Base-by-base conservation (phyloP, 2,797 vertebrate species). In the Clarias pachynema region DNA sequence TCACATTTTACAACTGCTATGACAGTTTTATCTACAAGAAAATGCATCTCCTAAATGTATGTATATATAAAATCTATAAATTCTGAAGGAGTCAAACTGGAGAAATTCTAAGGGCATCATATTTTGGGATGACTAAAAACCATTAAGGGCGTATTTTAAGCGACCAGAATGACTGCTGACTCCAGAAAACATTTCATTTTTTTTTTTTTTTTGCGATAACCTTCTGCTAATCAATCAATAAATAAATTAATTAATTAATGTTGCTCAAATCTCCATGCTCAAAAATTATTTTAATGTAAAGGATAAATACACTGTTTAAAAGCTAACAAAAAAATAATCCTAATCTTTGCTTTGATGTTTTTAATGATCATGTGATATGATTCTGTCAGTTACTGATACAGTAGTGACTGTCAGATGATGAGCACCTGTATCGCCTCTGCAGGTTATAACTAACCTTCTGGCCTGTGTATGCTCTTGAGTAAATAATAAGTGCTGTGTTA, bases 11-110 rank as follows among this genome's bases (percentile, higher is more conserved):
- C 29, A 49, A 31, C 40, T 14, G 5, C 57, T 65, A 16, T 72
- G 74, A 72, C 81, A 65, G 65, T 26, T 83, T 79, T 79, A 86
- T 83, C 56, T 65, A 29, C 57, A 66, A 65, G 29, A 70, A 22
- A 83, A 69, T 37, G 57, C 26, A 34, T 26, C 77, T 80, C 5
- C 56, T 34, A 77, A 40, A 66, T 83, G 69, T 37, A 79, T 18
- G 68, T 15, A 8, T 20, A 37, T 22, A 66, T 53, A 53, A 80
- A 65, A 66, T 80, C 77, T 56, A 85, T 81, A 81, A 65, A 85
- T 81, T 81, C 37, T 66, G 69, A 65, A 66, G 22, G 15, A 81
- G 78, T 26, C 24, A 20, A 49, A 65, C 24, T 40, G 18, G 40
- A 65, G 81, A 73, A 72, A 31, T 29, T n/a, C 57, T 57, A 65